Evolutionary conservation across 2,113 vertebrate genomes (phyloP), one percentile per base, ranked within the genome.

Genomic region (Cnemophilus loriae): DNA sequence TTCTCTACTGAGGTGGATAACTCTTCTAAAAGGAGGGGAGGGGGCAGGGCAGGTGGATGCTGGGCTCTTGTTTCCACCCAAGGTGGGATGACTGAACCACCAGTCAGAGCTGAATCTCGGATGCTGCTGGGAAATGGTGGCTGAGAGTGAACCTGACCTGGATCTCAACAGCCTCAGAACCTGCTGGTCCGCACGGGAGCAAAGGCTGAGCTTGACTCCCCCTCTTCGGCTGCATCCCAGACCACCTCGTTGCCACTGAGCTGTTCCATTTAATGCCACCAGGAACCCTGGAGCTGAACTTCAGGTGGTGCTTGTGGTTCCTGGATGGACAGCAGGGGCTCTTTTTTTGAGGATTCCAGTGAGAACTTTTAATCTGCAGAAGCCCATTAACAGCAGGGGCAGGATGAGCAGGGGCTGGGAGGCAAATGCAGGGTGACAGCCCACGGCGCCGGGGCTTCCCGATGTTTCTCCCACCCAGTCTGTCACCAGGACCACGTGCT

Each of bases 391-490:
- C 7, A 1, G 26, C 32, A 7, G 1, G 4, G 46, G 67, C 41
- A 61, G 60, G 46, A 41, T 4, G 37, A 42, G 1, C 47, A 71
- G 37, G 55, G 55, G 55, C 70, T 55, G 61, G 57, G 27, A 65
- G 64, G 61, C 23, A 70, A 55, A 41, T 2, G 4, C 35, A 44
- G 57, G 33, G 9, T 82, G 69, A 37, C 28, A 80, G 32, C 16
- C 8, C 59, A 9, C 0, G 0, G 18, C 13, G 14, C 26, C 0
- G 0, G 16, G 28, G 19, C 16, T 14, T 53, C 8, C 11, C 4
- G 0, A 10, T 15, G 49, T 41, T 70, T 42, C 57, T 47, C 67
- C 81, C 63, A 24, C 11, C 1, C 16, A 50, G 37, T 37, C 35
- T 37, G 44, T 14, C 68, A 81, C 32, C 1, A 5, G 64, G 10